Conservation (phyloP, 2,113 vertebrate species). For the Eupsittula cactorum region DNA sequence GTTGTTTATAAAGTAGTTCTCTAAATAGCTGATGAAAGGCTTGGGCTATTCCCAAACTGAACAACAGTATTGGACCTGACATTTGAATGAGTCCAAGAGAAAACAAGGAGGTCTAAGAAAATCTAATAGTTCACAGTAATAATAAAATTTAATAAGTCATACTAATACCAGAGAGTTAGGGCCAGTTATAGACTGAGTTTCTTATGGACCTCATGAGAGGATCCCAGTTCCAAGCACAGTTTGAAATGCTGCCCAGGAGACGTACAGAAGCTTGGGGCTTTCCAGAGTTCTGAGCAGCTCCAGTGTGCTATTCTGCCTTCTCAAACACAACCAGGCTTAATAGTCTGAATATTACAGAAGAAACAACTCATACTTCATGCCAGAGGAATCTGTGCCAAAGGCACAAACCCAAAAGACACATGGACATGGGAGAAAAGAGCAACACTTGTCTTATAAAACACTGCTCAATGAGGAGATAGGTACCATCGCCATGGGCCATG, state of each 20-base stretch:
- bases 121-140: background rate
- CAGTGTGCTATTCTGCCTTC: background rate
- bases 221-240: background rate
- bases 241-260: background rate
- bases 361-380: background rate
- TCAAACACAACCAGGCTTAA: background rate
- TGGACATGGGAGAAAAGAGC: background rate
- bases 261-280: background rate
- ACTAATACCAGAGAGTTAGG: background rate
- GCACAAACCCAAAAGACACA: background rate
- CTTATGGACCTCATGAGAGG: background rate
- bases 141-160: too few species aligned
- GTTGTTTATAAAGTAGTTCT: background rate
- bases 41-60: background rate
- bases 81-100: background rate
- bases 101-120: background rate
- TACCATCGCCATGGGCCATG: background rate
- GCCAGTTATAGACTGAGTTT: background rate
- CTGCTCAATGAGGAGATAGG: background rate
- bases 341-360: background rate
- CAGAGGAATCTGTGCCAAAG: background rate
- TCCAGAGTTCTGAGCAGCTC: background rate
- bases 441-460: background rate
- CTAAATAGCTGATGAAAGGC: background rate
- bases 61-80: background rate